Evolutionary conservation across 2,888 invertebrate species (phyloP), one percentile per base, ranked within the genome.

Genomic region (Holacanthella duospinosa): DNA sequence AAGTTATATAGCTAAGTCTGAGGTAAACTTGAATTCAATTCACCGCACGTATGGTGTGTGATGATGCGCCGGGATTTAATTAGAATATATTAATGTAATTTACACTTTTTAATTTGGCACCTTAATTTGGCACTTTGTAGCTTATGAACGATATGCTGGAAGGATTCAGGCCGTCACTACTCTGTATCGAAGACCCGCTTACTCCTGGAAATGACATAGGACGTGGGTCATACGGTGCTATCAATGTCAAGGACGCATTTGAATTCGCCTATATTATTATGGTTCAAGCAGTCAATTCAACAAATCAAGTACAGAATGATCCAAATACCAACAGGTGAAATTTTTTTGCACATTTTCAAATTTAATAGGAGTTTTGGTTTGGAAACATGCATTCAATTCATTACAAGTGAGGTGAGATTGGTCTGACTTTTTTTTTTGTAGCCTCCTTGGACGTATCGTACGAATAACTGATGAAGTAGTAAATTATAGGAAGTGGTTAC

Each of bases 101-200:
- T 43, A 19, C 9, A 59, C 19, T 61, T 21, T 57, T 62, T 43
- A 26, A 29, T n/a, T n/a, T n/a, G n/a, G n/a, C n/a, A n/a, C n/a
- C n/a, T n/a, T 54, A 43, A 19, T 21, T 44, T 60, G 43, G 9
- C 16, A 16, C 36, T 29, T 29, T 9, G n/a, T 26, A 66, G 66
- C 53, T 66, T 44, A 59, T 61, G 54, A 65, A 59, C 62, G 66
- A 64, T 27, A 60, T 65, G 64, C 27, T 61, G 43, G 71, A 73
- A 44, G 71, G 94, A 0, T 92, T 94, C 79, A 82, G 94, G n/a
- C n/a, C n/a, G n/a, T n/a, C n/a, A n/a, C n/a, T n/a, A n/a, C 81
- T 99, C 69, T 96, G 95, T 77, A 96, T 99, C 74, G 96, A 97
- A 80, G 99, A 99, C 81, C 99, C 99, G 26, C 82, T 99, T 54